phyloP scores from a whole-genome alignment of 1,140 invertebrate genomes.

The Luehdorfia chinensis region DNA sequence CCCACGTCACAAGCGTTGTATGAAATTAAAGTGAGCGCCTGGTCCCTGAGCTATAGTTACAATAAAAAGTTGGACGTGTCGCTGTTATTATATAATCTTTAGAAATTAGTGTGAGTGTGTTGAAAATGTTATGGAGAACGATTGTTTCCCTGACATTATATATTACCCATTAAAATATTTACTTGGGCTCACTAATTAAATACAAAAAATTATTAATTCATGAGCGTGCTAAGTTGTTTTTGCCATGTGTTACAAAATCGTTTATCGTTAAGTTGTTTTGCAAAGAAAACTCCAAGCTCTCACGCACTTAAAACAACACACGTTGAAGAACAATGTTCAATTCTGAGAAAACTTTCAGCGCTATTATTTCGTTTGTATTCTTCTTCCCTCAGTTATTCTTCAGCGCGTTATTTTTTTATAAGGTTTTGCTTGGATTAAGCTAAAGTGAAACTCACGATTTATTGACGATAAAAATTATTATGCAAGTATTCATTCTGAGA shows the following conservation, averaged over 20 bases:
- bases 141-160: too few relatives aligned
- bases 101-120: too few relatives aligned
- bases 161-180: too few relatives aligned
- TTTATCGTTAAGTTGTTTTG: background rate
- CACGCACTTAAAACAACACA: slow-evolving; percentile 11
- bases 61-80: too few relatives aligned
- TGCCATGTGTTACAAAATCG: background rate
- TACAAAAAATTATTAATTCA: too few relatives aligned
- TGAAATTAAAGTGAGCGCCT: too few relatives aligned
- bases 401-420: slow-evolving; percentile 9
- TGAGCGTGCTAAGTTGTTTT: slow-evolving; percentile 2
- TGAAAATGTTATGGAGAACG: too few relatives aligned
- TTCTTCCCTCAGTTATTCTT: too few relatives aligned
- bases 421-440: slow-evolving; percentile 6
- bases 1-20: too few relatives aligned
- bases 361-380: slow-evolving; percentile 7
- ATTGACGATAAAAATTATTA: slow-evolving; percentile 8
- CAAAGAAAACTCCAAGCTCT: slow-evolving; percentile 1
- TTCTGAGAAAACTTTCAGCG: slow-evolving; percentile 17
- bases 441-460: slow-evolving; percentile 7
- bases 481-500: background rate
- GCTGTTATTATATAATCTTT: too few relatives aligned
- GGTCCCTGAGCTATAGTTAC: too few relatives aligned
- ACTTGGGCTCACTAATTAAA: too few relatives aligned
- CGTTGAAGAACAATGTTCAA: slow-evolving; percentile 14